These are phyloP conservation scores for Gulo gulo DNA, from an alignment of 2,113 vertebrate species.

Conservation along the genomic window DNA sequence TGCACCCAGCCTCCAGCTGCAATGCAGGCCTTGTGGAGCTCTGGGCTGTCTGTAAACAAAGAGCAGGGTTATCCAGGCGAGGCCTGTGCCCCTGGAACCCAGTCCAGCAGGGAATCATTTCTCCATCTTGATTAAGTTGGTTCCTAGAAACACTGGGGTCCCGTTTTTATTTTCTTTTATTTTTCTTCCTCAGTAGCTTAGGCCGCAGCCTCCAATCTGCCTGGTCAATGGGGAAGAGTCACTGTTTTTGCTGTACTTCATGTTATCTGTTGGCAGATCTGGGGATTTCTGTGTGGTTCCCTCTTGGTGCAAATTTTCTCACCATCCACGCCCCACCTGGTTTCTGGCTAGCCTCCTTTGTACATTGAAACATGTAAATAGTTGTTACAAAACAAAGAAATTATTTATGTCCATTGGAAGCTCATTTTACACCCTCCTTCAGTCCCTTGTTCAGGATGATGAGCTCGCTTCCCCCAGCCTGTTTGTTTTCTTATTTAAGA, in stretches of 20 bases:
- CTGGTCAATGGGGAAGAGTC: neutral
- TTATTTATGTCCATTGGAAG: slow-evolving; percentile 86
- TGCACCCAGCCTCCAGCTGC: neutral
- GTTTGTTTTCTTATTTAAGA: slow-evolving; percentile 87
- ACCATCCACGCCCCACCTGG: fast-evolving
- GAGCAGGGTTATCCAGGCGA: neutral
- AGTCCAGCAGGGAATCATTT: fast-evolving
- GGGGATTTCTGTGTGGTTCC: neutral
- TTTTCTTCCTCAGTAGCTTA: slow-evolving; percentile 52
- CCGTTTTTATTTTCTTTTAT: neutral
- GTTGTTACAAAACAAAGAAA: slow-evolving; percentile 80
- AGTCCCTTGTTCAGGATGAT: slow-evolving; percentile 61
- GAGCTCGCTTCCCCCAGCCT: slow-evolving; percentile 73
- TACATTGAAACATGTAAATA: slow-evolving; percentile 87
- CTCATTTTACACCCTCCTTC: slow-evolving; percentile 74
- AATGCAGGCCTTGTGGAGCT: too few species aligned
- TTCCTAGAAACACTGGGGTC: neutral
- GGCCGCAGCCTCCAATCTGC: neutral
- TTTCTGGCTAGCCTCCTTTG: slow-evolving; percentile 66
- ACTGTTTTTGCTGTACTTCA: neutral
- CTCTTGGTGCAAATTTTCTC: neutral
- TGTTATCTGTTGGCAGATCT: neutral
- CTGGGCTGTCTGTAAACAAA: neutral
- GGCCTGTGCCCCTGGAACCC: fast-evolving
- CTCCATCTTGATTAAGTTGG: neutral